These are phyloP conservation scores for Drosophila micromelanica DNA, from an alignment of 1,140 invertebrate species.

Conservation along the genomic window DNA sequence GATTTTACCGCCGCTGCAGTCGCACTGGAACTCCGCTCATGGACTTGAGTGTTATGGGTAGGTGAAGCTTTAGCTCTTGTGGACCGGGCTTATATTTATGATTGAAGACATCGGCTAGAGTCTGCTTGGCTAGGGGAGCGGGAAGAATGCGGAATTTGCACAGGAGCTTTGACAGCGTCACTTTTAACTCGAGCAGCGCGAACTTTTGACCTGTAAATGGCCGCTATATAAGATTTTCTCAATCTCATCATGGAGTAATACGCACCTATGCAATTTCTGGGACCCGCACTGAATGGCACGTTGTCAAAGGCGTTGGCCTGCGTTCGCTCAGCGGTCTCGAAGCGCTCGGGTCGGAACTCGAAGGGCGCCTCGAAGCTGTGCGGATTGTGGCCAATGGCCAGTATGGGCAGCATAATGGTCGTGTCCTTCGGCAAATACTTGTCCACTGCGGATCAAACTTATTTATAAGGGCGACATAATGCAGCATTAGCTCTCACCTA, in stretches of 20 bases:
- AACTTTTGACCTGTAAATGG: conserved; percentile 84
- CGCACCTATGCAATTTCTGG: conserved; percentile 75
- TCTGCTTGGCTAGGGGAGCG: conserved; percentile 37
- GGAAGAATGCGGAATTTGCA: conserved; percentile 65
- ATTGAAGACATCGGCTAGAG: conserved; percentile 35
- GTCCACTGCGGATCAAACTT: conserved; percentile 32
- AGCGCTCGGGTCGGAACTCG: conserved; percentile 91
- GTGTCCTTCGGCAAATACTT: conserved; percentile 48
- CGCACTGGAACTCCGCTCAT: conserved; percentile 47
- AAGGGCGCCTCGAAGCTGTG: conserved; percentile 89
- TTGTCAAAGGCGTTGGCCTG: conserved; percentile 85
- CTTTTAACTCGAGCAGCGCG: conserved; percentile 85
- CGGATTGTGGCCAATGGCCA: conserved; percentile 56
- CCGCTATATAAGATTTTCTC: not conserved
- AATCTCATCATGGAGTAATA: not conserved
- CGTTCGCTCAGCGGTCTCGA: conserved; percentile 85
- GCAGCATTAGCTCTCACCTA: conserved; percentile 40
- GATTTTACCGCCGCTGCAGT: conserved; percentile 15
- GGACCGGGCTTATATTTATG: conserved; percentile 27
- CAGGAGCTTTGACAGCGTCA: conserved; percentile 80
- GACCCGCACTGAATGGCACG: conserved; percentile 86
- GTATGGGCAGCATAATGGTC: conserved; percentile 46
- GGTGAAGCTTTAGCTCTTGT: conserved; percentile 40
- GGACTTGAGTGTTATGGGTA: conserved; percentile 56
- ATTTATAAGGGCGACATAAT: not conserved